Conservation (phyloP, 2,888 invertebrate genomes). For the Hylaea fasciaria region DNA sequence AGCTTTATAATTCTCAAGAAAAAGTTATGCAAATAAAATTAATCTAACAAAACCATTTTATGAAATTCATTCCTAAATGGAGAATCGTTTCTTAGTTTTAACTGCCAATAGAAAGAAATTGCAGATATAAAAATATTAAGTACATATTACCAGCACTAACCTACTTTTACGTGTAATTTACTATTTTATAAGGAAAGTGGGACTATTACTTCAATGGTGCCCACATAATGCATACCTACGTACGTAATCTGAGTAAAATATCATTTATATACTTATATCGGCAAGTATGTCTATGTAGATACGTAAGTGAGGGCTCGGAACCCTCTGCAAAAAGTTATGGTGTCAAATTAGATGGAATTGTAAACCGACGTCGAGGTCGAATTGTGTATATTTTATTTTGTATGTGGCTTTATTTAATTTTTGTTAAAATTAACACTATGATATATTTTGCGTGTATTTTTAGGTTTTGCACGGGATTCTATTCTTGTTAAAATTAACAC, state of each 20-base stretch:
- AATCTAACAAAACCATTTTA: not conserved
- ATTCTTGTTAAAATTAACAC: constrained; percentile 23
- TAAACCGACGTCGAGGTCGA: constrained; percentile 34
- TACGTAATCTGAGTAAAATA: not conserved
- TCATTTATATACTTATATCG: too few relatives aligned
- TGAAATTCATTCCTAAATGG: too few relatives aligned
- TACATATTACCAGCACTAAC: constrained; percentile 23
- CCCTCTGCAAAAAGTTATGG: constrained; percentile 24
- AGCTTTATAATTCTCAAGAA: not conserved
- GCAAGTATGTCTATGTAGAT: constrained; percentile 1
- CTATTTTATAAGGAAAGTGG: constrained; percentile 21
- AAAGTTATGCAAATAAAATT: constrained; percentile 1
- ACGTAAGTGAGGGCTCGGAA: constrained; percentile 17
- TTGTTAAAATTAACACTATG: constrained; percentile 16
- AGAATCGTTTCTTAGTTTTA: not conserved
- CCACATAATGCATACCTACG: constrained; percentile 7
- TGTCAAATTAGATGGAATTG: constrained; percentile 37
- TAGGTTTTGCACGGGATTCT: constrained; percentile 27
- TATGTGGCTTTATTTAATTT: constrained; percentile 25
- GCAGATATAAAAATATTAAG: not conserved
- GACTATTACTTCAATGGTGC: not conserved
- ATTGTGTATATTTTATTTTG: constrained; percentile 32
- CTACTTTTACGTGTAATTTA: constrained; percentile 38
- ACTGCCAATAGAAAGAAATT: not conserved
- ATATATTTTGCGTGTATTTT: constrained; percentile 22